These are phyloP conservation scores for Steinernema scapterisci DNA, from an alignment of 2,888 invertebrate species.

Conservation along the genomic window DNA sequence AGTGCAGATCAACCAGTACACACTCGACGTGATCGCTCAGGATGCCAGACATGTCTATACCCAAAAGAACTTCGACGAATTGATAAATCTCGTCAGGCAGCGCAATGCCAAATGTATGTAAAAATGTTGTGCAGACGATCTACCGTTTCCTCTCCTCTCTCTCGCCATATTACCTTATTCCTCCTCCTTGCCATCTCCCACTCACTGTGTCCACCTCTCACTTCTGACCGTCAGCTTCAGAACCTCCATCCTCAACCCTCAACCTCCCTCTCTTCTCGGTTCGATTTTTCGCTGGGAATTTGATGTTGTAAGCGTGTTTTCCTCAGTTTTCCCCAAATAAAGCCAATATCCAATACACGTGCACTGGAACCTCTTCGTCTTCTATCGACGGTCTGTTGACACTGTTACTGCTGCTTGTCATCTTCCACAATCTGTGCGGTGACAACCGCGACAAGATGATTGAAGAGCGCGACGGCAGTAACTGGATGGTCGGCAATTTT, in stretches of 20 bases:
- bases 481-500: background rate
- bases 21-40: conserved; percentile 54
- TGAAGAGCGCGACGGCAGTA: background rate
- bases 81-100: conserved; percentile 56
- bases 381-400: too few species aligned
- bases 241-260: too few species aligned
- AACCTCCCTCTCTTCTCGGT: background rate
- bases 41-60: conserved; percentile 47
- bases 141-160: background rate
- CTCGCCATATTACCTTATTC: background rate
- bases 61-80: conserved; percentile 52
- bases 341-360: too few species aligned
- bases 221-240: too few species aligned
- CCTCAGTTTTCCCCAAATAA: too few species aligned
- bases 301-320: background rate
- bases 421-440: background rate
- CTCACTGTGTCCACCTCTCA: too few species aligned
- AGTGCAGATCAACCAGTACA: conserved; percentile 52
- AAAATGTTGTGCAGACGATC: conserved; percentile 31
- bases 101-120: conserved; percentile 55
- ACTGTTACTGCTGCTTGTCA: conserved; percentile 10
- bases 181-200: conserved; percentile 1
- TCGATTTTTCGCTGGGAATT: background rate
- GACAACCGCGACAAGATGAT: conserved; percentile 1
- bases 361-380: too few species aligned